Evolutionary conservation across 2,797 vertebrate genomes (phyloP), one percentile per base, ranked within the genome.

Genomic region (Peromyscus eremicus): DNA sequence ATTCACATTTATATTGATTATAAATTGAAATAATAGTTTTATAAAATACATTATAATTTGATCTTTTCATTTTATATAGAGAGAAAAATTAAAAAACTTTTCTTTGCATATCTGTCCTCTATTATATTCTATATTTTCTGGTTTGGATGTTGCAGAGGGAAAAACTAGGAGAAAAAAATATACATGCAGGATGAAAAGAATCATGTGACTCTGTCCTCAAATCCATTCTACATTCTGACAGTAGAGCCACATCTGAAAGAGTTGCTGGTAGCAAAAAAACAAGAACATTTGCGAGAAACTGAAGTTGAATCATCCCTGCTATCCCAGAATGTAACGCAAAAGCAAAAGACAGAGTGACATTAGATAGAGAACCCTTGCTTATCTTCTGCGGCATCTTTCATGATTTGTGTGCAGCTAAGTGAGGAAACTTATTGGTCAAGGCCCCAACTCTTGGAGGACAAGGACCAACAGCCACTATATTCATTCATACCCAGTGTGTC

Each of bases 21-120:
- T 19, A 52, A 57, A 29, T n/a, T 82, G 25, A 89, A 95, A 81
- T 46, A 66, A 55, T 70, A 40, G 16, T 27, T 46, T 57, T 57
- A 40, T 12, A 57, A 73, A 73, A 32, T 29, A 21, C 2, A 57
- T 29, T 57, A 73, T 75, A 75, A 75, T 75, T 88, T 75, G 10
- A 60, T 43, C 17, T 75, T 70, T 57, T 21, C 60, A 17, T 29
- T 90, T 76, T 82, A n/a, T 6, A 49, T 49, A 55, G 57, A 84
- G 57, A 64, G 21, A 81, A 81, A 94, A 88, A 46, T 17, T n/a
- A n/a, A 81, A 66, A 80, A 84, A n/a, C 25, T 71, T 92, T 46
- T 80, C 82, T 46, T 66, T 79, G 6, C 9, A 19, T 21, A 7
- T 64, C 6, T 80, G 23, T n/a, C 23, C 4, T 57, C 17, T n/a